Evolutionary conservation across 2,888 invertebrate genomes (phyloP).

Genomic region (Eupithecia dodoneata): DNA sequence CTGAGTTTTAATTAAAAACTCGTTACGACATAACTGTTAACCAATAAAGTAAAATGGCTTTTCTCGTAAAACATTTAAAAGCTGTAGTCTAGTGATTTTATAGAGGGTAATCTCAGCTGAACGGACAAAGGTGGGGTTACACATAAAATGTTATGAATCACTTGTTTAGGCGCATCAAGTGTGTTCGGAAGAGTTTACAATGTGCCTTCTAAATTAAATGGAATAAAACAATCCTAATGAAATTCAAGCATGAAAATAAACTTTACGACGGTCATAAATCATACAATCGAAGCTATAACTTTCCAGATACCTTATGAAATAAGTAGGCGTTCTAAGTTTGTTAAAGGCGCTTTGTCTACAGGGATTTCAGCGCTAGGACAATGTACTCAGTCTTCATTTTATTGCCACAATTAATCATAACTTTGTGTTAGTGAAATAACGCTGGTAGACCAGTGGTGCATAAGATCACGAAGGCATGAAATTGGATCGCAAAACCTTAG

Average conservation of each 20-base stretch:
- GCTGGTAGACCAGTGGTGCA: slow-evolving; percentile 76
- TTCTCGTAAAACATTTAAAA: slow-evolving; percentile 57
- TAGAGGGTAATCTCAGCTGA: slow-evolving; percentile 57
- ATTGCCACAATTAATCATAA: slow-evolving; percentile 83
- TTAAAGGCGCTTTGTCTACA: slow-evolving; percentile 48
- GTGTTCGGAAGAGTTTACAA: slow-evolving; percentile 58
- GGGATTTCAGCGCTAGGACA: slow-evolving; percentile 54
- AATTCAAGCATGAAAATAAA: slow-evolving; percentile 43
- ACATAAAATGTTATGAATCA: slow-evolving; percentile 67
- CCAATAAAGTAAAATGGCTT: slow-evolving; percentile 64
- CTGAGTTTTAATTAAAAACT: slow-evolving; percentile 70
- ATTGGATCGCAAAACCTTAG: slow-evolving; percentile 77
- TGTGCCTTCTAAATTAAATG: slow-evolving; percentile 44
- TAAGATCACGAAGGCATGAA: slow-evolving; percentile 80
- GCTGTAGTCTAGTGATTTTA: slow-evolving; percentile 57
- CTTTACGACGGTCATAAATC: slow-evolving; percentile 53
- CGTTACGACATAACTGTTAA: slow-evolving; percentile 60
- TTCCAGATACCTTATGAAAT: slow-evolving; percentile 35
- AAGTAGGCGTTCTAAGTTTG: slow-evolving; percentile 43
- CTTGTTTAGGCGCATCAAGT: slow-evolving; percentile 56
- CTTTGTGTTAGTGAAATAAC: slow-evolving; percentile 82
- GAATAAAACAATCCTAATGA: slow-evolving; percentile 14
- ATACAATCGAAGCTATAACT: slow-evolving; percentile 40
- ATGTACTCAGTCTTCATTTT: slow-evolving; percentile 69
- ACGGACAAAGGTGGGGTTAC: slow-evolving; percentile 54